phyloP scores from a whole-genome alignment of 2,888 invertebrate genomes.

The Chrysina gloriosa region DNA sequence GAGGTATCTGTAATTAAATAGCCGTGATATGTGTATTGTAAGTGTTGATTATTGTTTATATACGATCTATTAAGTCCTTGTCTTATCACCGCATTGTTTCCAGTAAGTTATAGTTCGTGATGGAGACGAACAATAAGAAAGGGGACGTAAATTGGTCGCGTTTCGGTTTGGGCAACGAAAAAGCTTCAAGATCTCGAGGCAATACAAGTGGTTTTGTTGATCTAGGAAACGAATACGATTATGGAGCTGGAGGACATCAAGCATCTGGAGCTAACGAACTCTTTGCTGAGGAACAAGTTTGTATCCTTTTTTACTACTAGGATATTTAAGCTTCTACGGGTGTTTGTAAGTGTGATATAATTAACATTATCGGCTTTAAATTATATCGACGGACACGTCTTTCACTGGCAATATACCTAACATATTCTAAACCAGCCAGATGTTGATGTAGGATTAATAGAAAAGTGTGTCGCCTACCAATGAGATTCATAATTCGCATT shows the following conservation, averaged over 20 bases:
- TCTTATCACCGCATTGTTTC: not conserved
- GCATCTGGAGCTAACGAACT: constrained; percentile 90
- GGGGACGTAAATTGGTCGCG: constrained; percentile 69
- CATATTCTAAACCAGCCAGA: too few relatives aligned
- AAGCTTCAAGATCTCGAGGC: constrained; percentile 67
- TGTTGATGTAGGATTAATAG: too few relatives aligned
- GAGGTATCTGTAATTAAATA: constrained; percentile 34
- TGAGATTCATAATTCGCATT: too few relatives aligned
- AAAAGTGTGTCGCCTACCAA: too few relatives aligned
- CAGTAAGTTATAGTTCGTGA: constrained; percentile 16
- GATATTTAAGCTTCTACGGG: too few relatives aligned
- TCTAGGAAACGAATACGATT: constrained; percentile 79
- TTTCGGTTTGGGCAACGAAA: constrained; percentile 67
- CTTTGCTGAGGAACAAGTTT: constrained; percentile 90
- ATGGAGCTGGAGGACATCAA: constrained; percentile 85
- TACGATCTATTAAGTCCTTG: not conserved
- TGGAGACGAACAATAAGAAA: constrained; percentile 50
- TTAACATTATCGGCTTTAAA: too few relatives aligned
- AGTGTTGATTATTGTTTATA: constrained; percentile 26
- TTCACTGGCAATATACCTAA: too few relatives aligned
- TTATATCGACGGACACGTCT: too few relatives aligned
- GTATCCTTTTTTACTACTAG: too few relatives aligned
- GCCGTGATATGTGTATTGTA: constrained; percentile 39
- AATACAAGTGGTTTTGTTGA: constrained; percentile 83
- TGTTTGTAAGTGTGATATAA: too few relatives aligned